These are phyloP conservation scores for Nothura maculosa DNA, from an alignment of 2,797 vertebrate species.

Conservation along the genomic window DNA sequence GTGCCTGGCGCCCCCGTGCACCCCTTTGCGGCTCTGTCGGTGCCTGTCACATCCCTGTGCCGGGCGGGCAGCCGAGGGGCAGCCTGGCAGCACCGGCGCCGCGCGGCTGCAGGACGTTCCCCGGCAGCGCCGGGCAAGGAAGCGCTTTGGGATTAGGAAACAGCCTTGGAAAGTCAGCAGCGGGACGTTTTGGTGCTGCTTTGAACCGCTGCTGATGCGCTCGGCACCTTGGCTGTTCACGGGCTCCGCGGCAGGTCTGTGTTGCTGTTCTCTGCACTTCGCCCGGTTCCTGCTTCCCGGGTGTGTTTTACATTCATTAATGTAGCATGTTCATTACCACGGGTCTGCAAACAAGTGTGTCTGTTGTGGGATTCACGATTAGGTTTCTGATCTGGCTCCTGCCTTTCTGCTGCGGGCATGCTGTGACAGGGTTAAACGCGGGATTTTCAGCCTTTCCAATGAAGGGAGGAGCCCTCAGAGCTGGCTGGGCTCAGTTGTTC, in stretches of 20 bases:
- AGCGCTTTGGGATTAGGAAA: not conserved
- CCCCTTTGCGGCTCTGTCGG: rapidly evolving
- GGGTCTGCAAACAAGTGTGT: not conserved
- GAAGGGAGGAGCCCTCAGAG: not conserved
- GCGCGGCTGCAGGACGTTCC: not conserved
- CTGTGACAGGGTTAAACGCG: not conserved
- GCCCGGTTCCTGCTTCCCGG: not conserved
- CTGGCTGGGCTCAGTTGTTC: not conserved
- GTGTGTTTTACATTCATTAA: not conserved
- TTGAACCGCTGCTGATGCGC: not conserved
- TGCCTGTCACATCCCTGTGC: rapidly evolving
- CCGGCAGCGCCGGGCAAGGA: rapidly evolving
- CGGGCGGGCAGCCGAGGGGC: not conserved
- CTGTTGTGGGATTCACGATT: not conserved
- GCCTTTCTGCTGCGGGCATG: not conserved
- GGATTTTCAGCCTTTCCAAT: not conserved
- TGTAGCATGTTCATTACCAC: rapidly evolving
- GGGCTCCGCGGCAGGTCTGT: not conserved
- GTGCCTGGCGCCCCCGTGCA: no score
- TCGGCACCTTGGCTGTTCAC: rapidly evolving
- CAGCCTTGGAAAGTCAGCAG: rapidly evolving
- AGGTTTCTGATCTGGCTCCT: not conserved
- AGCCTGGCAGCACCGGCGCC: rapidly evolving
- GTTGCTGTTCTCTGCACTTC: not conserved
- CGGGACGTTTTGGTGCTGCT: no score